These are phyloP conservation scores for Paratilapia polleni DNA, from an alignment of 2,113 vertebrate genomes.

Conservation along the genomic window DNA sequence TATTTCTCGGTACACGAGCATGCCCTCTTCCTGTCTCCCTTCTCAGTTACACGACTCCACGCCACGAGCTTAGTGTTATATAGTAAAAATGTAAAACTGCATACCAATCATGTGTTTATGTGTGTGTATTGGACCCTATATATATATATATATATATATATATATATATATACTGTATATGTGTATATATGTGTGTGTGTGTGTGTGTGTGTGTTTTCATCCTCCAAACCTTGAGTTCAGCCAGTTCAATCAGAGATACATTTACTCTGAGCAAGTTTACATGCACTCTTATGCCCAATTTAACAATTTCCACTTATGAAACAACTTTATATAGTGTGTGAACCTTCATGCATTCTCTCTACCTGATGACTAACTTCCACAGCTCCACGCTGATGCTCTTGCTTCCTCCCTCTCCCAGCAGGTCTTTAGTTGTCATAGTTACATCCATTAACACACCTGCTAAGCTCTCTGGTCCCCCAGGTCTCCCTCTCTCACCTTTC, in stretches of 20 bases:
- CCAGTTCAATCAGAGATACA: background rate
- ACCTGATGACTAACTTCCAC: slow-evolving; percentile 46
- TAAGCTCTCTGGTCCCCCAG: slow-evolving; percentile 43
- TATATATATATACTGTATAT: no score
- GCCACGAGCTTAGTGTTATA: slow-evolving; percentile 32
- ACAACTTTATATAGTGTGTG: background rate
- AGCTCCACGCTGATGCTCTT: slow-evolving; percentile 24
- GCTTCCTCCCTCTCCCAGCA: slow-evolving; percentile 58
- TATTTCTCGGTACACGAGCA: background rate
- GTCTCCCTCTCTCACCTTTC: background rate
- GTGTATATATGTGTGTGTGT: no score
- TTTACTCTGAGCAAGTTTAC: background rate
- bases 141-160: no score
- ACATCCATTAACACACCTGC: slow-evolving; percentile 70
- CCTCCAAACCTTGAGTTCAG: background rate
- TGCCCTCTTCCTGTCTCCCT: slow-evolving; percentile 15
- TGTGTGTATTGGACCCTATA: no score
- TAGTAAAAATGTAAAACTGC: slow-evolving; percentile 27
- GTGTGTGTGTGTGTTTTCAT: background rate
- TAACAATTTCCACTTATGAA: background rate
- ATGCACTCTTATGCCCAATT: background rate
- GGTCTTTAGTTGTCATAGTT: slow-evolving; percentile 65
- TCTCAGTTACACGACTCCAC: slow-evolving; percentile 13
- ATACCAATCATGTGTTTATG: no score
- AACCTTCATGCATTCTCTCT: background rate